Base-by-base conservation (phyloP, 64 coral and sea anemone genomes). In the Trachythela sp. region DNA sequence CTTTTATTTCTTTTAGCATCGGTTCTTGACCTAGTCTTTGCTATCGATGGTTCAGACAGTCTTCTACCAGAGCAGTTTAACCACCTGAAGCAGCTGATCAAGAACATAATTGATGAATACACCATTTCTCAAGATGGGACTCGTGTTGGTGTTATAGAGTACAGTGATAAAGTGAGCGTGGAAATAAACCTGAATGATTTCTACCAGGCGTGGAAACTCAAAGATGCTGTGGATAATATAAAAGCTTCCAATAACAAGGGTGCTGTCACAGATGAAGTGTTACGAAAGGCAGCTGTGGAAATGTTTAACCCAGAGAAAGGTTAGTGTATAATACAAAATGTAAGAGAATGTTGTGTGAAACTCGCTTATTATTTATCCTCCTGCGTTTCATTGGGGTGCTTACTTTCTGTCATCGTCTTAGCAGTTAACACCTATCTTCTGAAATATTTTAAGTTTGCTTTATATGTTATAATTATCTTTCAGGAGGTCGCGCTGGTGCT, bases 1-100 rank as follows among this genome's bases (percentile, higher is more conserved):
- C 35, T 38, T 80, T 36, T 39, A 17, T 39, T 80, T 80, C 20
- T 39, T 80, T 34, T 8, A 80, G 75, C 75, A 58, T 49, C 70
- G 72, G 90, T 80, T 77, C 22, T 92, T 27, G 90, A 92, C n/a
- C 90, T 92, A 86, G 90, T 85, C 15, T 87, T 92, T 31, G 90
- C 37, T 20, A 87, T 92, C 20, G 86, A 86, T 40, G 36, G 84
- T 14, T 85, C 90, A 1, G 70, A 70, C 42, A 59, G 38, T 29
- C 84, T 87, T 17, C 84, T 72, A 38, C 84, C 86, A 26, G 84
- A 54, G 5, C 86, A 85, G 0, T 92, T 92, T 42, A 43, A 54
- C 1, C 76, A 92, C 32, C 71, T 92, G 37, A 92, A 92, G 54
- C 35, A 92, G 24, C 17, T 75, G 29, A 34, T 92, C 18, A 86